Evolutionary conservation across 1,140 invertebrate species (phyloP).

Genomic region (Formica selysi): DNA sequence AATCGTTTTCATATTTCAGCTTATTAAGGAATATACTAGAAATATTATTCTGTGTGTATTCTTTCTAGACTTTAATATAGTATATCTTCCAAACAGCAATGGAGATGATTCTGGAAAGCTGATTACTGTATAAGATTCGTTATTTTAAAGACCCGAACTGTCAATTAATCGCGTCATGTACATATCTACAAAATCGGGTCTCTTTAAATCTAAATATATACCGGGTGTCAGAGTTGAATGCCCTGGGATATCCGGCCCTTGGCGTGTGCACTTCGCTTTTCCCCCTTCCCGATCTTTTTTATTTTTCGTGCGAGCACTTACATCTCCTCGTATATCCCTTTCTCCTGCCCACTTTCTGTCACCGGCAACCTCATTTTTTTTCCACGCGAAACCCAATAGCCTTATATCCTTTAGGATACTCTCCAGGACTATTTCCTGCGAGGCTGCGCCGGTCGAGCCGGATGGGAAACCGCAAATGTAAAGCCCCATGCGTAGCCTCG

Average conservation of each 20-base stretch:
- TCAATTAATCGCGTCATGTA: conserved; percentile 16
- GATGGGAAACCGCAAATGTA: conserved; percentile 86
- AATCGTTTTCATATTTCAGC: not conserved
- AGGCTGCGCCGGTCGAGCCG: conserved; percentile 78
- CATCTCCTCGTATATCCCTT: conserved; percentile 56
- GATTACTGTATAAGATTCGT: not conserved
- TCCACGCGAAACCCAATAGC: conserved; percentile 84
- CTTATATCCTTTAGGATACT: conserved; percentile 85
- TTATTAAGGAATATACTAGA: not conserved
- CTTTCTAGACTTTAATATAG: not conserved
- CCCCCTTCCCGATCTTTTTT: conserved; percentile 69
- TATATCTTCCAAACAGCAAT: not conserved
- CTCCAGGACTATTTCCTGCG: conserved; percentile 86
- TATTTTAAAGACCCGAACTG: not conserved
- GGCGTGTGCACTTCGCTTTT: conserved; percentile 76
- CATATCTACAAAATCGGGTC: conserved; percentile 74
- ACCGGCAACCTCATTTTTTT: conserved; percentile 54
- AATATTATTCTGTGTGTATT: not conserved
- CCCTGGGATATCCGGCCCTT: conserved; percentile 84
- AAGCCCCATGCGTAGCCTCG: conserved; percentile 61
- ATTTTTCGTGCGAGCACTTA: conserved; percentile 68
- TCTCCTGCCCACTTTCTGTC: conserved; percentile 68
- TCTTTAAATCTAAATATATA: conserved; percentile 84
- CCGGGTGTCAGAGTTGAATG: conserved; percentile 83
- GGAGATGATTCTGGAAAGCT: not conserved